phyloP scores from a whole-genome alignment of 2,113 vertebrate genomes.

The Haliaeetus leucogaster region DNA sequence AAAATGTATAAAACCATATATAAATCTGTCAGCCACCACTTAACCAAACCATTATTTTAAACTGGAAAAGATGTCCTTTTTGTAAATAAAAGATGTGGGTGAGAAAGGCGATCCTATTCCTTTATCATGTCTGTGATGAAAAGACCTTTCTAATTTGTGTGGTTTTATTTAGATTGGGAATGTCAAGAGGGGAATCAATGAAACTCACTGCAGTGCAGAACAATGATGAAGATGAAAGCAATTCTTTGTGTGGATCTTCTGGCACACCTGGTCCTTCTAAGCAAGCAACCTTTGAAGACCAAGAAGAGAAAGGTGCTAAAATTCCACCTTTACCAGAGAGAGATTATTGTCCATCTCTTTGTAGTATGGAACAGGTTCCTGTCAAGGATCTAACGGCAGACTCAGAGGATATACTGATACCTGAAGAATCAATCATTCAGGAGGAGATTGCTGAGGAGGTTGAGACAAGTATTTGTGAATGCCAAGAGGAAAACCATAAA shows the following conservation, averaged over 20 bases:
- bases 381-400: conserved; percentile 67
- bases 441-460: conserved; percentile 85
- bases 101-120: neutral
- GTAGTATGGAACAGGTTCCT: conserved; percentile 65
- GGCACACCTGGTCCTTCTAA: conserved; percentile 64
- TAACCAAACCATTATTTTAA: neutral
- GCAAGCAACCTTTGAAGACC: conserved; percentile 56
- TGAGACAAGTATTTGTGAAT: conserved; percentile 80
- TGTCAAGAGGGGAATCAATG: conserved; percentile 79
- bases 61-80: neutral
- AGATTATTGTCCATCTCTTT: conserved; percentile 55
- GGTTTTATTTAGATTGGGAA: conserved; percentile 72
- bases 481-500: conserved; percentile 75
- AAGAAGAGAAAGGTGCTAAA: conserved; percentile 58
- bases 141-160: neutral
- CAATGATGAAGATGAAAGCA: conserved; percentile 66
- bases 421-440: conserved; percentile 82
- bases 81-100: neutral
- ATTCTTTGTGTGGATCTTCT: conserved; percentile 56
- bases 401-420: conserved; percentile 75
- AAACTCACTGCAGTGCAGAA: conserved; percentile 72
- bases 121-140: neutral
- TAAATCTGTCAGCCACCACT: neutral
- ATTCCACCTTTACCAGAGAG: conserved; percentile 52
- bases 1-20: neutral